A percentile compares a stretch with the other conserved stretches of the same genome.
These are phyloP conservation scores for Sinelater perroti DNA, from an alignment of 2,888 invertebrate species.

Conservation along the genomic window DNA sequence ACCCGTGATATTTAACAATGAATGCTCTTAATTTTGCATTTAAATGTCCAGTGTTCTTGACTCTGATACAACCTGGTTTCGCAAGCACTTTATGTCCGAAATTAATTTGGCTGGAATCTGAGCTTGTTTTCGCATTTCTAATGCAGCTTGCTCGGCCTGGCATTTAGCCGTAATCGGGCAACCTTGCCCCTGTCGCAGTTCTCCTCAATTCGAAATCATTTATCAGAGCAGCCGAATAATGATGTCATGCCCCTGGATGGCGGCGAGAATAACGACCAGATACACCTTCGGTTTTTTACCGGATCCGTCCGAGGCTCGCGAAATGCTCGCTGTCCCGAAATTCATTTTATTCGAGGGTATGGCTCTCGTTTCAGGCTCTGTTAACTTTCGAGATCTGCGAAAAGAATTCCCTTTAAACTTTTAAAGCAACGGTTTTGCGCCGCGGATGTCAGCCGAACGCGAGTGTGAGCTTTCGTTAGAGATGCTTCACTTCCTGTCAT, in stretches of 20 bases:
- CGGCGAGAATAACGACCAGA: too few species aligned
- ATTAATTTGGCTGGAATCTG: neutral
- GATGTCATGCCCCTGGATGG: too few species aligned
- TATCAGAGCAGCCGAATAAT: too few species aligned
- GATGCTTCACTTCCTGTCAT: neutral
- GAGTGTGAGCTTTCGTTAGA: neutral
- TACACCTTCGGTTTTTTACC: neutral
- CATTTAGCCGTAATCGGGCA: too few species aligned
- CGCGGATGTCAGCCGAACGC: neutral
- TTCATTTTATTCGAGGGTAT: conserved; percentile 13
- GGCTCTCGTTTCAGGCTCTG: conserved; percentile 14
- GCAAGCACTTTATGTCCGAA: neutral
- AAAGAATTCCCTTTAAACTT: conserved; percentile 8
- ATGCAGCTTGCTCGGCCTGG: too few species aligned
- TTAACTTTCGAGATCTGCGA: conserved; percentile 14
- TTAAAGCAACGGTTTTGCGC: neutral
- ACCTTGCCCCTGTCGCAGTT: too few species aligned
- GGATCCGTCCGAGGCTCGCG: neutral
- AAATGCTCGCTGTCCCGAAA: conserved; percentile 8
- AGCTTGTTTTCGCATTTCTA: neutral
- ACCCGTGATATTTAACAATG: conserved; percentile 13
- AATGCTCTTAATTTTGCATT: conserved; percentile 10
- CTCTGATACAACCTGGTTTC: conserved; percentile 11
- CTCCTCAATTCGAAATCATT: too few species aligned
- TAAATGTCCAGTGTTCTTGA: conserved; percentile 5